A percentile compares a stretch with the other conserved stretches of the same genome.
Evolutionary conservation across 2,888 invertebrate genomes (phyloP).

Genomic region (Frankliniella intonsa): DNA sequence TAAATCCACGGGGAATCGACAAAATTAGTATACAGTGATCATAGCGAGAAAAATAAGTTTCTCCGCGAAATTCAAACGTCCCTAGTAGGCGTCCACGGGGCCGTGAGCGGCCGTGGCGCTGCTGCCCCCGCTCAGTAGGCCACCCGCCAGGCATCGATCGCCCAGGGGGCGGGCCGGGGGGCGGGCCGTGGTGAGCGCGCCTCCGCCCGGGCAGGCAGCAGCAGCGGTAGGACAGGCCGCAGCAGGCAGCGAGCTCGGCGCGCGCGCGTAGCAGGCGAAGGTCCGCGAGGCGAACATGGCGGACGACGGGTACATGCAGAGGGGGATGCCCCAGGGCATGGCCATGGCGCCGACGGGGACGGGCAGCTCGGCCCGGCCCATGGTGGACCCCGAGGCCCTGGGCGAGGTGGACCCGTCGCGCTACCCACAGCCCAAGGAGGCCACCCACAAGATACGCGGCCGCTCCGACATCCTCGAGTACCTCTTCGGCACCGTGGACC

Average conservation of each 20-base stretch:
- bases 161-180: background rate
- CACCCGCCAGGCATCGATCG: background rate
- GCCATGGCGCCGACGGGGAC: background rate
- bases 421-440: constrained; percentile 81
- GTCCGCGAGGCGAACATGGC: background rate
- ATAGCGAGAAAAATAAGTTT: no score
- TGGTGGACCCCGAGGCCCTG: constrained; percentile 75
- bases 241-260: background rate
- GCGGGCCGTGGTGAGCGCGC: background rate
- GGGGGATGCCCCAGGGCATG: background rate
- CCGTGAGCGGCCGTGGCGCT: background rate
- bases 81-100: no score
- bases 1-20: no score
- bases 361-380: constrained; percentile 54
- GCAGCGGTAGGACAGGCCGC: background rate
- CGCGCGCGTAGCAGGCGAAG: background rate
- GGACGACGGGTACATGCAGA: constrained; percentile 11
- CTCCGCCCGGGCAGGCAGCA: background rate
- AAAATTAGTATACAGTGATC: no score
- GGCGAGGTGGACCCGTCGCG: constrained; percentile 77
- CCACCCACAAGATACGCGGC: constrained; percentile 84
- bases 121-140: background rate
- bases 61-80: no score
- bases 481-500: constrained; percentile 77
- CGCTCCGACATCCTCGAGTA: constrained; percentile 78